These are phyloP conservation scores for Chrysolophus pictus DNA, from an alignment of 2,797 vertebrate species.

Conservation along the genomic window DNA sequence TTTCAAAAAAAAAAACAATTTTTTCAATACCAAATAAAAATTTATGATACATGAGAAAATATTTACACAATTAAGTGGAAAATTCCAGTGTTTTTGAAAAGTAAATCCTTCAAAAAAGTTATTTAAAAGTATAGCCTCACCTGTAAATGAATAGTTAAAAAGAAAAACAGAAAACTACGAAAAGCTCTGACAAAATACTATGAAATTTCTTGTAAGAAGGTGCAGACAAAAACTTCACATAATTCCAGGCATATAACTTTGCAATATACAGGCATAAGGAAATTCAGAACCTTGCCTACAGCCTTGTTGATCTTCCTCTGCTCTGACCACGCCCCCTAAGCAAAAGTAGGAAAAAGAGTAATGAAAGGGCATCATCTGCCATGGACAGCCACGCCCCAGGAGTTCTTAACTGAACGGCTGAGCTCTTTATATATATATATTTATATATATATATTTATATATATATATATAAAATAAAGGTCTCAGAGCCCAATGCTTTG, in stretches of 20 bases:
- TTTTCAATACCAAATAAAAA: neutral
- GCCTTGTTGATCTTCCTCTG: neutral
- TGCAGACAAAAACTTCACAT: neutral
- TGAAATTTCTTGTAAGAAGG: neutral
- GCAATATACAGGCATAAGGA: neutral
- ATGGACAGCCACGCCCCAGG: neutral
- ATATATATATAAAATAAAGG: neutral
- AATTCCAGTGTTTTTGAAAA: fast-evolving
- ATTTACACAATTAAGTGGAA: neutral
- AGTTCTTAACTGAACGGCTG: neutral
- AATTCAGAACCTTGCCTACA: neutral
- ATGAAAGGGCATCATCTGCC: neutral
- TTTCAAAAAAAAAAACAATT: neutral
- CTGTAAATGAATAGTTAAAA: neutral
- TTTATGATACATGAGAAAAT: neutral
- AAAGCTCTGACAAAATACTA: neutral
- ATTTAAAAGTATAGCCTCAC: neutral
- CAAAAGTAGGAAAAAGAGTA: neutral
- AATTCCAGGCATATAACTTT: neutral
- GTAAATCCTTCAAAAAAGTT: neutral
- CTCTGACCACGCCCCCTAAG: fast-evolving
- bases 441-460: too few species aligned
- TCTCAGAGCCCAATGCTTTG: neutral
- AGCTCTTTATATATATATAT: neutral
- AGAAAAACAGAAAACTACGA: neutral